Percentiles rank a stretch among this genome's conserved stretches.
phyloP scores from a whole-genome alignment of 2,113 vertebrate genomes.

The Brachyhypopomus occidentalis region DNA sequence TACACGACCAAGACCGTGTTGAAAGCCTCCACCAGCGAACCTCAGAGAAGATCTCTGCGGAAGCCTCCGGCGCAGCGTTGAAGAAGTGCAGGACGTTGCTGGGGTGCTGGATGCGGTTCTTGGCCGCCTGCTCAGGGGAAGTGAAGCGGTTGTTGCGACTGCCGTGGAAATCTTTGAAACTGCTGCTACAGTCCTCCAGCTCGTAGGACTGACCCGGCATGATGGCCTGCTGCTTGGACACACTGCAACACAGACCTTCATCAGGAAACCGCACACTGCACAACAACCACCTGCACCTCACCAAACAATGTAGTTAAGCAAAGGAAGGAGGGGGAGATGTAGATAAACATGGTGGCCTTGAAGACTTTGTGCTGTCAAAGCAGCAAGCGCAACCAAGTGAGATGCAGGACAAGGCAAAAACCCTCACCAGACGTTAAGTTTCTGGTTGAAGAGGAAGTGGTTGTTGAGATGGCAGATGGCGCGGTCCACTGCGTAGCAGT shows the following conservation, averaged over 20 bases:
- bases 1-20: no score
- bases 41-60: conserved; percentile 85
- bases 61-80: conserved; percentile 88
- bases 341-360: no score
- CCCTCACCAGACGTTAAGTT: conserved; percentile 88
- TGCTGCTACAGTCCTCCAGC: conserved; percentile 86
- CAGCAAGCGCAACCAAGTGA: no score
- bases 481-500: conserved; percentile 89
- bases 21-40: conserved; percentile 56
- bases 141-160: conserved; percentile 93
- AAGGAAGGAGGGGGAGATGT: no score
- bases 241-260: conserved; percentile 64
- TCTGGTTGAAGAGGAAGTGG: conserved; percentile 92
- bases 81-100: conserved; percentile 94
- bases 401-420: not conserved
- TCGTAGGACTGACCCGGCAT: conserved; percentile 91
- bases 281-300: no score
- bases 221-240: conserved; percentile 93
- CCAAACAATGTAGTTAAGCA: no score
- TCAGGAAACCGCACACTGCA: no score
- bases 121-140: conserved; percentile 90
- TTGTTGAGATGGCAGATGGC: conserved; percentile 93
- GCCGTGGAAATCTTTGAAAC: conserved; percentile 92
- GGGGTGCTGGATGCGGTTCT: conserved; percentile 93
- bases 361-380: no score